Conservation (phyloP, 2,797 vertebrate species). For the Carcharodon carcharias region DNA sequence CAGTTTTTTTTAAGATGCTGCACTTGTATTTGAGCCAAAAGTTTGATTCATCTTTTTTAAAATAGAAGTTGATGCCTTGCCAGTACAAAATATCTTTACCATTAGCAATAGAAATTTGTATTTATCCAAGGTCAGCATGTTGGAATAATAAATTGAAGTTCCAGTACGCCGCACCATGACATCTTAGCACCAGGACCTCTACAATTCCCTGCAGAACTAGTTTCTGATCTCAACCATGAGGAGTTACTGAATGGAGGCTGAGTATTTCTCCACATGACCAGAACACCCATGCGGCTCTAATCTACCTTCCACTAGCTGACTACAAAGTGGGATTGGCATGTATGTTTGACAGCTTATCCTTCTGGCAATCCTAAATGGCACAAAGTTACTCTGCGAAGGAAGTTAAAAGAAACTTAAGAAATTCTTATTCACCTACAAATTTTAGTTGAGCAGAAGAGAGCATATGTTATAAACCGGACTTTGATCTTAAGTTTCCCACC, state of each 20-base stretch:
- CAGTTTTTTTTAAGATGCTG: background rate
- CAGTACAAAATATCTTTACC: background rate
- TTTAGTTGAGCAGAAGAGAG: background rate
- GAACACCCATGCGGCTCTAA: background rate
- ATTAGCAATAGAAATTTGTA: background rate
- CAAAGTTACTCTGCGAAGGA: background rate
- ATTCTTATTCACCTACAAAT: background rate
- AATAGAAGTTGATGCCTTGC: background rate
- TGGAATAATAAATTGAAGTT: background rate
- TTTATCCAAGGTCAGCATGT: background rate
- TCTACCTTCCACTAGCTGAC: background rate
- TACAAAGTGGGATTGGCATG: background rate
- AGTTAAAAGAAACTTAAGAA: background rate
- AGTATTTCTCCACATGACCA: background rate
- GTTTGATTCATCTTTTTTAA: background rate
- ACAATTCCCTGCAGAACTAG: background rate
- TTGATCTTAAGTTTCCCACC: background rate
- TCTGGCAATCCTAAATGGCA: background rate
- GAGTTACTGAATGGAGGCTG: background rate
- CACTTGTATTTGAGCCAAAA: background rate
- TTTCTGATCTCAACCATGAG: background rate
- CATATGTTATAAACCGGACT: background rate
- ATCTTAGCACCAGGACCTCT: background rate
- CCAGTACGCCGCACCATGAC: too few relatives aligned
- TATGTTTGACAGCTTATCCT: background rate